phyloP scores from a whole-genome alignment of 1,140 invertebrate species.

The Chironomus striatipennis region DNA sequence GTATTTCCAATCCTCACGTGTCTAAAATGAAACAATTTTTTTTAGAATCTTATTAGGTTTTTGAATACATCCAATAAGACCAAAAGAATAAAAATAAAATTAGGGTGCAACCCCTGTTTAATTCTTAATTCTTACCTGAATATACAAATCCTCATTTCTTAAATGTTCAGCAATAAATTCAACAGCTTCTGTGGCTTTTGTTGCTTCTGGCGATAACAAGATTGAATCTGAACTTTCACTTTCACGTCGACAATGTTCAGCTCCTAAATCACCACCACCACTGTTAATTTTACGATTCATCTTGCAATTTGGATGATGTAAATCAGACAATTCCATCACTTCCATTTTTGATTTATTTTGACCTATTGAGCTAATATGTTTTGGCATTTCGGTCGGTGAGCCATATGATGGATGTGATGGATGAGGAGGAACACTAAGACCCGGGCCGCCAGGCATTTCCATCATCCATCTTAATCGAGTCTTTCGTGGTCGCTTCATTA shows the following conservation, averaged over 20 bases:
- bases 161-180: conserved; percentile 98
- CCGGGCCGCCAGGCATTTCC: conserved; percentile 67
- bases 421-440: conserved; percentile 72
- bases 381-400: conserved; percentile 68
- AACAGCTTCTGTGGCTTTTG: conserved; percentile 92
- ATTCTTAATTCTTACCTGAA: conserved; percentile 86
- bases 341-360: conserved; percentile 72
- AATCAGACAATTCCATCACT: conserved; percentile 86
- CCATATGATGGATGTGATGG: conserved; percentile 65
- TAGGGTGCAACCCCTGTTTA: too few species aligned
- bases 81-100: too few species aligned
- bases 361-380: conserved; percentile 59
- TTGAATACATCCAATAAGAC: too few species aligned
- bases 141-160: conserved; percentile 92
- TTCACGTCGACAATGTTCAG: conserved; percentile 61
- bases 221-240: conserved; percentile 86
- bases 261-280: conserved; percentile 47
- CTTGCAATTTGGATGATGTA: conserved; percentile 93
- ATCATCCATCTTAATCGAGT: conserved; percentile 92
- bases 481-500: conserved; percentile 88
- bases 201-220: conserved; percentile 82
- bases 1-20: conserved; percentile 98
- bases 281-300: conserved; percentile 78
- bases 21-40: conserved; percentile 56
- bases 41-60: not conserved